These are phyloP conservation scores for Hirundo rustica DNA, from an alignment of 2,797 vertebrate species.

Conservation along the genomic window DNA sequence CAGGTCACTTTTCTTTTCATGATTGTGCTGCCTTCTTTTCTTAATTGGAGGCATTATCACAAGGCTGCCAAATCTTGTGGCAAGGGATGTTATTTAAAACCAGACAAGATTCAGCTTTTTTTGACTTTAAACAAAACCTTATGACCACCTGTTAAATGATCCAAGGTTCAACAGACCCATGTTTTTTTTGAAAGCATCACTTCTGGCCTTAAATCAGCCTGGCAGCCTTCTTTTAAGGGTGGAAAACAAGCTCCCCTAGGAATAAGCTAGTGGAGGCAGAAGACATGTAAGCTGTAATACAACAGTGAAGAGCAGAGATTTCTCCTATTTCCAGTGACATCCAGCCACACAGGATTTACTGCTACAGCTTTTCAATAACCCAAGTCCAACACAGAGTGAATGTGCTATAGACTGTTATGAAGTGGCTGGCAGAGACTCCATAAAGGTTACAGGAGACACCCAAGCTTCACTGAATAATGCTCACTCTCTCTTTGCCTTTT, in stretches of 20 bases:
- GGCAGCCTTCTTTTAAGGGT: constrained; percentile 43
- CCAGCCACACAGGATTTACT: constrained; percentile 21
- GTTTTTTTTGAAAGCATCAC: constrained; percentile 40
- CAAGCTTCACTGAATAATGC: background rate
- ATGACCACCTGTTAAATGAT: constrained; percentile 47
- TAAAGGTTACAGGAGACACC: constrained; percentile 2
- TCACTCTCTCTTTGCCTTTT: background rate
- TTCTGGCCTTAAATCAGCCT: constrained; percentile 53
- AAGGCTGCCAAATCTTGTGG: constrained; percentile 7
- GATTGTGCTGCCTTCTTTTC: background rate
- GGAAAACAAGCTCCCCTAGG: constrained; percentile 49
- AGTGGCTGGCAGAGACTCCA: background rate
- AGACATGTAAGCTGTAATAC: constrained; percentile 8
- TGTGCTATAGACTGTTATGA: background rate
- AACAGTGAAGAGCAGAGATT: constrained; percentile 19
- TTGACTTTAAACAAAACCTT: constrained; percentile 53
- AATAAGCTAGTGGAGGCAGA: constrained; percentile 3
- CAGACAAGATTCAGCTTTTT: constrained; percentile 8
- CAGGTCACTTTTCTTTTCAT: background rate
- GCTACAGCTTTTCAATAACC: constrained; percentile 4
- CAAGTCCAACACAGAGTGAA: background rate
- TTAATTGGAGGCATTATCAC: constrained; percentile 16
- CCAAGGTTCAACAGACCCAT: constrained; percentile 16
- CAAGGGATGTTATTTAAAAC: constrained; percentile 26
- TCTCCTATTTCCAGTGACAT: constrained; percentile 25